Base-by-base conservation (phyloP, 2,888 invertebrate genomes). In the Sturmia bella region DNA sequence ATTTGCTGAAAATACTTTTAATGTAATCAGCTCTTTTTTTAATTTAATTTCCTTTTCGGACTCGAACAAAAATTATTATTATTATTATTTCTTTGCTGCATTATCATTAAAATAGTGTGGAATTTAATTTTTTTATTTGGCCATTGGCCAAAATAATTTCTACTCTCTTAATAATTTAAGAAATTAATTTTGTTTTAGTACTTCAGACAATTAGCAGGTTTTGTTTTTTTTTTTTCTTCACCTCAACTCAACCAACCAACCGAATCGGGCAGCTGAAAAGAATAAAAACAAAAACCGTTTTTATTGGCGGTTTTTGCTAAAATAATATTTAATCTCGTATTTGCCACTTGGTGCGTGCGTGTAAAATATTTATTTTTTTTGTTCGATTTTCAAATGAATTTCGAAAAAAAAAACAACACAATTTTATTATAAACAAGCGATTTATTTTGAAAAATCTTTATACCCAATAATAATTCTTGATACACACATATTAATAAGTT, bases 171-270 rank as follows among this genome's bases (percentile, higher is more conserved):
- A 77, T 73, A 77, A 81, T 63, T 63, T 70, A 63, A 56, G 43
- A 48, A 72, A 77, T 68, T 43, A 76, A 81, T 81, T 68, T 81
- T 81, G 63, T 27, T 70, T 66, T 66, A 63, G 68, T 81, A 81
- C 81, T 81, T 77, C 72, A 81, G 68, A 69, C 81, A 81, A 81
- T 81, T 81, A 81, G 68, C 81, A 81, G 68, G 72, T 81, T 73
- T 73, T 48, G 54, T 56, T 64, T 57, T 73, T 73, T 48, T 41
- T 56, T 64, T 57, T 57, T 56, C 17, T 41, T 24, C 45, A 32
- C 9, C 32, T 3, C 32, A 32, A 32, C 32, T 32, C 32, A 32
- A 32, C 54, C 24, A 21, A 54, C 13, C 73, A 63, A 61, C 39
- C 50, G 27, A 76, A 41, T 50, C 66, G 61, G 48, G 27, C 59